These are phyloP conservation scores for Hirtodrosophila cameraria DNA, from an alignment of 2,888 invertebrate genomes.

Conservation along the genomic window DNA sequence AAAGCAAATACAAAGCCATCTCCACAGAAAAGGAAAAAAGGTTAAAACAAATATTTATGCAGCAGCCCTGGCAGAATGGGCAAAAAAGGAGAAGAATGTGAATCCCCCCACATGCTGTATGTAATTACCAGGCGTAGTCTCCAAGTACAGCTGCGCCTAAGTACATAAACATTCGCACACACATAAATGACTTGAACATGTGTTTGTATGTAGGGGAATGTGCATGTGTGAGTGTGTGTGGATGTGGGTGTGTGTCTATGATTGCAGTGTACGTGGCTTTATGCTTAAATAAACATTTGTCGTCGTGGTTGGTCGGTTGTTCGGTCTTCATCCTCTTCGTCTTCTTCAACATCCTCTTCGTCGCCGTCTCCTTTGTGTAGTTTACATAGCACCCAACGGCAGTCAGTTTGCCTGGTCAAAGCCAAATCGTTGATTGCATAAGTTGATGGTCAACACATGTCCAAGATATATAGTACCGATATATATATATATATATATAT, in stretches of 20 bases:
- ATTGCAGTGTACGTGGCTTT: conserved; percentile 71
- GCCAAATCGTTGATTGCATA: conserved; percentile 80
- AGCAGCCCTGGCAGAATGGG: conserved; percentile 44
- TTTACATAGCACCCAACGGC: conserved; percentile 71
- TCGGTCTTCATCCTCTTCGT: background rate
- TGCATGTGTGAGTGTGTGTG: conserved; percentile 7
- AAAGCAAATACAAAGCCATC: conserved; percentile 67
- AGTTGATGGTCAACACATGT: conserved; percentile 79
- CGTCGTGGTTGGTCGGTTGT: conserved; percentile 32
- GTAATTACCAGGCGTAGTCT: conserved; percentile 68
- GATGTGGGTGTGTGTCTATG: conserved; percentile 32
- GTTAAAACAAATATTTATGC: conserved; percentile 76
- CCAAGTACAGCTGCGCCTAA: conserved; percentile 75
- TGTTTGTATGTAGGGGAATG: background rate
- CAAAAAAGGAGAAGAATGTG: conserved; percentile 14
- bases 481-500: conserved; percentile 15
- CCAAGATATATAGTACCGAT: conserved; percentile 67
- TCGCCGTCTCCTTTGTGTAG: conserved; percentile 34
- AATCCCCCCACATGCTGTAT: conserved; percentile 54
- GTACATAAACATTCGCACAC: conserved; percentile 57
- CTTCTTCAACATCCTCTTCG: conserved; percentile 2
- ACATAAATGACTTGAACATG: conserved; percentile 16
- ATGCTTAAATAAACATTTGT: conserved; percentile 78
- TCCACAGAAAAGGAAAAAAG: conserved; percentile 66
- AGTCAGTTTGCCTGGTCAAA: conserved; percentile 70